Percentiles rank a stretch among this genome's conserved stretches.
phyloP scores from a whole-genome alignment of 2,113 vertebrate species.

The Meriones unguiculatus region DNA sequence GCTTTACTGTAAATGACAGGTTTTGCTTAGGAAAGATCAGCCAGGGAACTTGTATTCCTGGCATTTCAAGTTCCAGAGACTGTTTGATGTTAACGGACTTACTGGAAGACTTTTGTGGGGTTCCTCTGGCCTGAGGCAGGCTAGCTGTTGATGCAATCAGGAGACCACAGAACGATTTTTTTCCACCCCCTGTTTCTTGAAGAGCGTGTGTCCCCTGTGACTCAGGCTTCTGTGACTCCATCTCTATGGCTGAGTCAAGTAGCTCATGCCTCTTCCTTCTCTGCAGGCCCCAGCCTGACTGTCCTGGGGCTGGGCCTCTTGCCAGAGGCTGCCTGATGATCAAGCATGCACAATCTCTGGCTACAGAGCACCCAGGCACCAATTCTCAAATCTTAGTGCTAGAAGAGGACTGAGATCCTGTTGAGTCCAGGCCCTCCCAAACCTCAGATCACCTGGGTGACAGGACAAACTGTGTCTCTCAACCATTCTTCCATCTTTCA shows the following conservation, averaged over 20 bases:
- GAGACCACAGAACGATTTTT: constrained; percentile 64
- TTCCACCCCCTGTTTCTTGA: background rate
- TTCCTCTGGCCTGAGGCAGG: constrained; percentile 52
- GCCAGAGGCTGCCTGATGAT: background rate
- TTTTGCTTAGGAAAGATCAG: constrained; percentile 58
- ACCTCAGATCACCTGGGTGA: background rate
- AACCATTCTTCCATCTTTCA: background rate
- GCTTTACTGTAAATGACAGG: constrained; percentile 67
- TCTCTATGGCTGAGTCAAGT: background rate
- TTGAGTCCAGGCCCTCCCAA: background rate
- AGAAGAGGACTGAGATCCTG: background rate
- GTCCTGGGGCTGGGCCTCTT: background rate
- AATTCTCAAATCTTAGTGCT: background rate
- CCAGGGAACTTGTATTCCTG: constrained; percentile 56
- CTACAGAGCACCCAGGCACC: background rate
- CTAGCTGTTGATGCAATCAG: constrained; percentile 69
- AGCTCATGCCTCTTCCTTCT: background rate
- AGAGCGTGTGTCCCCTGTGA: constrained; percentile 44
- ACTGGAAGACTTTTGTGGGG: constrained; percentile 65
- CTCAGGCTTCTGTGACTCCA: constrained; percentile 30
- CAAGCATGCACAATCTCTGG: background rate
- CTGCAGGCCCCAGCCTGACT: background rate
- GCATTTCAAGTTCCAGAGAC: constrained; percentile 60
- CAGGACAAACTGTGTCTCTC: background rate
- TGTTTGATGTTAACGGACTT: constrained; percentile 70